Conservation (phyloP, 2,113 vertebrate species). For the Petrocephalus zakoni region DNA sequence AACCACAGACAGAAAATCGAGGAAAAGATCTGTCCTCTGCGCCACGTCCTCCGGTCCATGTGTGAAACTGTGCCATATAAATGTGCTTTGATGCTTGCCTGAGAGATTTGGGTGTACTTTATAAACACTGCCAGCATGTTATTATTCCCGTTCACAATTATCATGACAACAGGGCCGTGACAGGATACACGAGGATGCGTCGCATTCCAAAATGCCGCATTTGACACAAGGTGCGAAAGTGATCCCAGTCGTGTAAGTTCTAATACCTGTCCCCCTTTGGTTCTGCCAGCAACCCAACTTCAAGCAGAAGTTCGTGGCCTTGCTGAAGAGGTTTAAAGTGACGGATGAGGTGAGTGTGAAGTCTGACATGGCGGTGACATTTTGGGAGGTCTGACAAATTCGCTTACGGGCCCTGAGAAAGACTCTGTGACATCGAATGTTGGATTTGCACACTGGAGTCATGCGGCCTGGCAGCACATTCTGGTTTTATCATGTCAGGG, state of each 20-base stretch:
- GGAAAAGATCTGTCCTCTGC: not conserved
- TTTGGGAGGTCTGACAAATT: not conserved
- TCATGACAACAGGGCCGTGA: not conserved
- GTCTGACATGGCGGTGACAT: not conserved
- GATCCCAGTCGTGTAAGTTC: not conserved
- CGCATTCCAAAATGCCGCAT: not conserved
- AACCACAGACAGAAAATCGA: not conserved
- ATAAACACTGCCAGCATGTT: not conserved
- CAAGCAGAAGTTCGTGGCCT: slow-evolving; percentile 57
- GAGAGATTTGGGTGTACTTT: not conserved
- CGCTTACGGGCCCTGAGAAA: not conserved
- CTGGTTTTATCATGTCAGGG: no score
- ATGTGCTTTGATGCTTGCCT: not conserved
- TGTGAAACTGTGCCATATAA: not conserved
- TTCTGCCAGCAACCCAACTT: slow-evolving; percentile 54
- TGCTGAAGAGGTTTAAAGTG: slow-evolving; percentile 55
- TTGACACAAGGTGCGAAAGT: not conserved
- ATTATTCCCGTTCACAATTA: not conserved
- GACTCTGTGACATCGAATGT: not conserved
- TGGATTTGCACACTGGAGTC: not conserved
- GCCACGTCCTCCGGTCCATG: not conserved
- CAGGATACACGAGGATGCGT: not conserved
- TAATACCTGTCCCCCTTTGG: not conserved
- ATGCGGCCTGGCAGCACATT: no score
- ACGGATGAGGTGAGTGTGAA: slow-evolving; percentile 48